Conservation (phyloP, 2,113 vertebrate genomes). For the Microcebus griseorufus region DNA sequence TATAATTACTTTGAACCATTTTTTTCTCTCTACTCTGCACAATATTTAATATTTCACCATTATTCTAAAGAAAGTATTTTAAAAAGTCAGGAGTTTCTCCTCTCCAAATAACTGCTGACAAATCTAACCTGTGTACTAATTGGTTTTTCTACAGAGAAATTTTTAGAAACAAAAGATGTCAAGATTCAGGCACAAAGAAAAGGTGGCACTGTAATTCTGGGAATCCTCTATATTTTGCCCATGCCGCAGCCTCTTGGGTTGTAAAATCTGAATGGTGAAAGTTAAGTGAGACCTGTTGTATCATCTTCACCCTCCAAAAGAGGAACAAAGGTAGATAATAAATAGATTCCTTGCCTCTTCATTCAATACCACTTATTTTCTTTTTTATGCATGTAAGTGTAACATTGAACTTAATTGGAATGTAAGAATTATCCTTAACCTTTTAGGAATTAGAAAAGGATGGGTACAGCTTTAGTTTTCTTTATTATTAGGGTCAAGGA, state of each 20-base stretch:
- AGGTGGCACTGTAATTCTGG: background rate
- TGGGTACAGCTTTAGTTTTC: background rate
- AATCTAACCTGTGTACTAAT: background rate
- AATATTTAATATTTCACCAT: slow-evolving; percentile 18
- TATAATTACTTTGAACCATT: background rate
- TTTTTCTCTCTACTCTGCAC: background rate
- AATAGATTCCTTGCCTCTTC: background rate
- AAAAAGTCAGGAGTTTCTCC: background rate
- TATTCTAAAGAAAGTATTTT: background rate
- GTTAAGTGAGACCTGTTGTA: fast-evolving
- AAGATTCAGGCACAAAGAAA: background rate
- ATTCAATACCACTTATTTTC: background rate
- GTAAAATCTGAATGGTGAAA: no score
- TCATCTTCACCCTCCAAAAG: background rate
- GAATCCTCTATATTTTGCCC: background rate
- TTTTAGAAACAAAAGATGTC: background rate
- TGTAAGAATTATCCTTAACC: background rate
- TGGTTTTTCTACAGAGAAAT: background rate
- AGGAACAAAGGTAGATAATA: background rate
- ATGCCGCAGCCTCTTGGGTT: fast-evolving
- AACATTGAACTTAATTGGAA: background rate
- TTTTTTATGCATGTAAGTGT: background rate
- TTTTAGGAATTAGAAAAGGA: background rate
- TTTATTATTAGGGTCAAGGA: background rate
- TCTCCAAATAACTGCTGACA: slow-evolving; percentile 8